Conservation (phyloP, 2,888 invertebrate genomes). For the Mesochorus sp. region DNA sequence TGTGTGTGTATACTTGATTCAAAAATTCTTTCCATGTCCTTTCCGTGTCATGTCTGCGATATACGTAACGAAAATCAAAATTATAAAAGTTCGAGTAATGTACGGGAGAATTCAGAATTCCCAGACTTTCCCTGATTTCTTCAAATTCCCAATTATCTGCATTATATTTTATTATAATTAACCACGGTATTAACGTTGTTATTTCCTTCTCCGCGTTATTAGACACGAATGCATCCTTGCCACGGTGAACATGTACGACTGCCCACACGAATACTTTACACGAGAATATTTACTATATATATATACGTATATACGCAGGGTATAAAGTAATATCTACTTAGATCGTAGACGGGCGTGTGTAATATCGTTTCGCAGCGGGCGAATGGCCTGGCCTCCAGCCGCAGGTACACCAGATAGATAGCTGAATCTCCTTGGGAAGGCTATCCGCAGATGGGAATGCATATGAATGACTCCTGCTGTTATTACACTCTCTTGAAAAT, state of each 20-base stretch:
- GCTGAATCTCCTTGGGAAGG: constrained; percentile 65
- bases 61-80: neutral
- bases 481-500: constrained; percentile 8
- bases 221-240: constrained; percentile 40
- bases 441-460: constrained; percentile 63
- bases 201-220: constrained; percentile 47
- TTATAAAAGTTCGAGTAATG: constrained; percentile 4
- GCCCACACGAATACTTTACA: constrained; percentile 47
- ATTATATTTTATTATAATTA: constrained; percentile 50
- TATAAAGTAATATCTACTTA: constrained; percentile 30
- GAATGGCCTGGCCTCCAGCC: constrained; percentile 52
- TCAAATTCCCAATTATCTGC: constrained; percentile 43
- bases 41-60: neutral
- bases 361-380: constrained; percentile 51
- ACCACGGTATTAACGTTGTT: constrained; percentile 46
- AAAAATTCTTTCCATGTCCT: neutral
- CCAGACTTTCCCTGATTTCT: constrained; percentile 52
- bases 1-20: constrained; percentile 24
- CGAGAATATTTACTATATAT: neutral
- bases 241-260: constrained; percentile 25
- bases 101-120: constrained; percentile 25
- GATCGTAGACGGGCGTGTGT: constrained; percentile 38
- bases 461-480: constrained; percentile 33
- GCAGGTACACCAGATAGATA: constrained; percentile 46
- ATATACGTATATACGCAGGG: neutral